A percentile compares a stretch with the other conserved stretches of the same genome.
phyloP scores from a whole-genome alignment of 2,888 invertebrate genomes.

The Pseudococcus jackbeardsleyi region DNA sequence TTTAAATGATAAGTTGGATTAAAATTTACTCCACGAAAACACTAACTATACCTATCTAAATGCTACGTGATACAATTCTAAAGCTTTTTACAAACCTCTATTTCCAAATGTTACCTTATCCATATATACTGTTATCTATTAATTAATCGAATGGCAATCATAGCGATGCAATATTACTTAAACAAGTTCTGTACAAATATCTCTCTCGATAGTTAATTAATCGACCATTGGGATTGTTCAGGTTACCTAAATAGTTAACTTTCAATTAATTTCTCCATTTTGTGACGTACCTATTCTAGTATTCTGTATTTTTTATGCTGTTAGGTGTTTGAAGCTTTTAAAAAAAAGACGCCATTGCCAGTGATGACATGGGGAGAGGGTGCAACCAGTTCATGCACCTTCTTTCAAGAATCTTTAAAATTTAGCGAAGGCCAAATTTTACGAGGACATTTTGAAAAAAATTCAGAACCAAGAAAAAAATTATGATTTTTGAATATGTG shows the following conservation, averaged over 20 bases:
- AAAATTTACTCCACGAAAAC: not conserved
- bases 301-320: no score
- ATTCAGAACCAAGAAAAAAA: no score
- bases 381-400: no score
- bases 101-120: not conserved
- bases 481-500: no score
- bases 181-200: slow-evolving; percentile 16
- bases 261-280: slow-evolving; percentile 48
- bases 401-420: no score
- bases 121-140: slow-evolving; percentile 29
- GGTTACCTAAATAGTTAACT: slow-evolving; percentile 33
- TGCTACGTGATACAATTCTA: not conserved
- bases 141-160: slow-evolving; percentile 41
- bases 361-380: no score
- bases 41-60: not conserved
- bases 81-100: slow-evolving; percentile 18
- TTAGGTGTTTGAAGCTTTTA: not conserved
- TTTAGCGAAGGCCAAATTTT: no score
- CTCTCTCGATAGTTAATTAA: slow-evolving; percentile 39
- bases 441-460: no score
- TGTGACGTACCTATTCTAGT: not conserved
- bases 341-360: not conserved
- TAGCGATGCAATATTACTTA: not conserved
- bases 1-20: no score
- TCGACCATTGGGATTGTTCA: not conserved